phyloP scores from a whole-genome alignment of 2,113 vertebrate genomes.

The Phalacrocorax brasilianus region DNA sequence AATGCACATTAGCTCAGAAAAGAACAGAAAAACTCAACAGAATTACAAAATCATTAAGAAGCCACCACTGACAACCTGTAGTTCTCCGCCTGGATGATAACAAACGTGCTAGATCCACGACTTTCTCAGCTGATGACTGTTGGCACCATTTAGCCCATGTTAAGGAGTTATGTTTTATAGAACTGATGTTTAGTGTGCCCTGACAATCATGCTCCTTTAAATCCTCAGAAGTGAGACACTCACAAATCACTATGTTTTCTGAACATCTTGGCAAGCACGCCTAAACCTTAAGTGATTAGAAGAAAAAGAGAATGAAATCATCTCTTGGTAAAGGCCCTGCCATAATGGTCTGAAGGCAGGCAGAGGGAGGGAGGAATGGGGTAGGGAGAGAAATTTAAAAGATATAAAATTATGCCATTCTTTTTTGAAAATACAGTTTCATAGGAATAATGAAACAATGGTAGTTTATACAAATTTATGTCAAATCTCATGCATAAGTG shows the following conservation, averaged over 20 bases:
- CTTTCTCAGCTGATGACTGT: neutral
- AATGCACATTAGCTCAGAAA: neutral
- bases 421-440: neutral
- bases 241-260: neutral
- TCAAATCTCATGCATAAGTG: neutral
- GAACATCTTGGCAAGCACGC: neutral
- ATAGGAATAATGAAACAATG: neutral
- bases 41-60: conserved; percentile 30
- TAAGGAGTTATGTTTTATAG: neutral
- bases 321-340: neutral
- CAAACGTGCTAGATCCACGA: neutral
- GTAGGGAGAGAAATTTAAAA: neutral
- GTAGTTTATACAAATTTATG: neutral
- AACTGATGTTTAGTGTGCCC: neutral
- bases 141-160: neutral
- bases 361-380: neutral
- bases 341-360: neutral
- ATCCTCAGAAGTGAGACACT: neutral
- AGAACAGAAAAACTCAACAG: neutral
- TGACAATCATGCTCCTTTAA: conserved; percentile 19
- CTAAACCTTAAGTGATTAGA: neutral
- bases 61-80: neutral
- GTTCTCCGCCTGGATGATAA: neutral
- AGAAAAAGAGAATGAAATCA: neutral
- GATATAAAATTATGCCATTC: neutral